phyloP scores from a whole-genome alignment of 2,113 vertebrate species.

The Stigmatopora argus region DNA sequence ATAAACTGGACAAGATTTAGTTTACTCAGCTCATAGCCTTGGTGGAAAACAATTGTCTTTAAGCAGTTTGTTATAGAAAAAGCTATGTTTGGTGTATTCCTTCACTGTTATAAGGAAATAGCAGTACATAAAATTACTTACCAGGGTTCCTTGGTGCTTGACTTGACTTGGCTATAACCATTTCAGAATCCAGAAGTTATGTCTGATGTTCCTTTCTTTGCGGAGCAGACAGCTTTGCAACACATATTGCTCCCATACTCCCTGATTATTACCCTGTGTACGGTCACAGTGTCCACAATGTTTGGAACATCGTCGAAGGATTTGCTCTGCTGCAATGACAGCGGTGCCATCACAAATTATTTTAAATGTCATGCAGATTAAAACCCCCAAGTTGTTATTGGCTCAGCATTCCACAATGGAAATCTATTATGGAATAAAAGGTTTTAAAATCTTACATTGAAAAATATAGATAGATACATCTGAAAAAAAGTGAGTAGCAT shows the following conservation, averaged over 20 bases:
- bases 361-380: conserved; percentile 27
- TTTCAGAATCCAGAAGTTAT: conserved; percentile 8
- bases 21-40: conserved; percentile 38
- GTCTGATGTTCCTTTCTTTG: conserved; percentile 25
- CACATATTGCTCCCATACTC: conserved; percentile 23
- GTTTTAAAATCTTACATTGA: neutral
- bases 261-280: conserved; percentile 40
- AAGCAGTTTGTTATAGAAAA: conserved; percentile 38
- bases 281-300: conserved; percentile 55
- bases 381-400: conserved; percentile 11
- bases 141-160: no score
- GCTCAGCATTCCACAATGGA: neutral
- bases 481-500: neutral
- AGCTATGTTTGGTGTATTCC: neutral
- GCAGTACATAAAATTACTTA: neutral
- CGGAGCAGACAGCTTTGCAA: conserved; percentile 26
- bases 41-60: conserved; percentile 41
- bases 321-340: conserved; percentile 20
- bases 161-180: conserved; percentile 1
- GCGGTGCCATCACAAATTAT: conserved; percentile 15
- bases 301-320: conserved; percentile 23
- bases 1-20: conserved; percentile 27
- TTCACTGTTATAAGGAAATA: no score
- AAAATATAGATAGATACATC: no score
- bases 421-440: neutral